Conservation (phyloP, 2,113 vertebrate species). For the Ptilonorhynchus violaceus region DNA sequence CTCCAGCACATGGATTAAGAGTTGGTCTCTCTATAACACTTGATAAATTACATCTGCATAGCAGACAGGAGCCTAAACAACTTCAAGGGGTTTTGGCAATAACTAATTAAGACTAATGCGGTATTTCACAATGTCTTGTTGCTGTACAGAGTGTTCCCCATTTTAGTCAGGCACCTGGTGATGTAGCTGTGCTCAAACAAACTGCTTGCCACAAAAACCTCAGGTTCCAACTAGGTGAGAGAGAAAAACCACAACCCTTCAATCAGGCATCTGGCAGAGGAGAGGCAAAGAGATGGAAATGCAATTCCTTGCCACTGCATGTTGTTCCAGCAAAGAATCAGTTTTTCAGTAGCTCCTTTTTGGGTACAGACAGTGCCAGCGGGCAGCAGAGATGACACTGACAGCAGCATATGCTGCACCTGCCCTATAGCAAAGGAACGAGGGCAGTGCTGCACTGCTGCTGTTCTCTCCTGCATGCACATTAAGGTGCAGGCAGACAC, state of each 20-base stretch:
- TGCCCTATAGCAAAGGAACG: not conserved
- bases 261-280: not conserved
- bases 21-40: not conserved
- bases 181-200: not conserved
- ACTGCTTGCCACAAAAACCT: not conserved
- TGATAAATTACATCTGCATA: not conserved
- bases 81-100: not conserved
- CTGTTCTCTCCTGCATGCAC: rapidly evolving
- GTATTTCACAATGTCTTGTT: not conserved
- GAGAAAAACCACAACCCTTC: rapidly evolving
- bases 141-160: not conserved
- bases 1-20: not conserved
- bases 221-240: not conserved
- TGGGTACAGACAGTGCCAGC: not conserved
- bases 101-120: constrained; percentile 7
- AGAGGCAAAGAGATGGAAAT: not conserved
- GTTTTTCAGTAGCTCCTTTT: not conserved
- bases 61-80: not conserved
- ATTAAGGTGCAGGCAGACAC: not conserved
- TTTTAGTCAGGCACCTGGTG: not conserved
- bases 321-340: not conserved
- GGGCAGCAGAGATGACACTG: not conserved
- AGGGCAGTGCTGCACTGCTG: not conserved
- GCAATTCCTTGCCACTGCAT: not conserved
- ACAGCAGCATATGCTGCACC: not conserved